Evolutionary conservation across 2,797 vertebrate species (phyloP).

Genomic region (Chaunax sp.): DNA sequence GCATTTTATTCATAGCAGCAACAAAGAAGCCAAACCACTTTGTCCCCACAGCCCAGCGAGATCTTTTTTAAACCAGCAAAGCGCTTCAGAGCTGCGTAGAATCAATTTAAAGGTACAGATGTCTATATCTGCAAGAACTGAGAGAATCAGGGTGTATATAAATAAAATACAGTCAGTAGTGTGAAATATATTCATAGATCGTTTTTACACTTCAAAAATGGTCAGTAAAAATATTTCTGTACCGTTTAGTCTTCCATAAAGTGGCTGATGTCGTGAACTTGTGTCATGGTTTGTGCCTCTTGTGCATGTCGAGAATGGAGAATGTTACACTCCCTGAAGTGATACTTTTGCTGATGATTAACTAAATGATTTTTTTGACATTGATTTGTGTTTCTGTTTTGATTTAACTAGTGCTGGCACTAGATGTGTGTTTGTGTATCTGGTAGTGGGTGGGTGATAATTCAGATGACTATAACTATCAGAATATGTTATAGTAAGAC

Average conservation of each 20-base stretch:
- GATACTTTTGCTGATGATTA: slow-evolving; percentile 20
- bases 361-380: not conserved
- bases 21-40: slow-evolving; percentile 13
- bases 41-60: slow-evolving; percentile 1
- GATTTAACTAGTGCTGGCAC: not conserved
- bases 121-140: slow-evolving; percentile 18
- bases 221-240: not conserved
- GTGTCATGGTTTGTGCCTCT: not conserved
- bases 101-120: slow-evolving; percentile 44
- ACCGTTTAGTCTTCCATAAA: not conserved
- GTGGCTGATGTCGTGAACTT: slow-evolving; percentile 4
- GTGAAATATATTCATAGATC: slow-evolving; percentile 51
- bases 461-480: too few relatives aligned
- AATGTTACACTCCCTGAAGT: not conserved
- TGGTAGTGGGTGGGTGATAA: too few relatives aligned
- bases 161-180: slow-evolving; percentile 19
- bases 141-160: slow-evolving; percentile 16
- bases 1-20: slow-evolving; percentile 40
- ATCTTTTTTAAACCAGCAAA: slow-evolving; percentile 28
- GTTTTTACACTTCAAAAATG: slow-evolving; percentile 33
- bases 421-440: not conserved
- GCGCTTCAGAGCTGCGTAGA: slow-evolving; percentile 25
- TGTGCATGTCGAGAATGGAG: not conserved
- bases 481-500: too few relatives aligned
- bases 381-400: not conserved